A percentile compares a stretch with the other conserved stretches of the same genome.
phyloP scores from a whole-genome alignment of 2,113 vertebrate species.

The Equus przewalskii region DNA sequence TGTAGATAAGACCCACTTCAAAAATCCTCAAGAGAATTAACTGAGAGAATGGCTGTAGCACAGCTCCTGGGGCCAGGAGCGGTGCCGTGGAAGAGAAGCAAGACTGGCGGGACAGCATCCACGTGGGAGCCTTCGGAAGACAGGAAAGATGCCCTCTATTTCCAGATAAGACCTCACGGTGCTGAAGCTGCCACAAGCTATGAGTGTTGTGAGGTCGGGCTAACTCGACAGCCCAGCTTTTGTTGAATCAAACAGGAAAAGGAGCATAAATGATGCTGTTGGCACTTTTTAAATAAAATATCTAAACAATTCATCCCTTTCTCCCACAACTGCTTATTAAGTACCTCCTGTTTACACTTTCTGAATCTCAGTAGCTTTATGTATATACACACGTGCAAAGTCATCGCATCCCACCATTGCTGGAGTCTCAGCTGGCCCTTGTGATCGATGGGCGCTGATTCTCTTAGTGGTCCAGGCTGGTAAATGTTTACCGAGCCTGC shows the following conservation, averaged over 20 bases:
- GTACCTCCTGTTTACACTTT: neutral
- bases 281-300: neutral
- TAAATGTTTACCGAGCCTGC: neutral
- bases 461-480: no score
- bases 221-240: rapidly evolving
- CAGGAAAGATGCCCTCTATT: no score
- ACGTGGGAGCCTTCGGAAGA: neutral
- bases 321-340: neutral
- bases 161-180: rapidly evolving
- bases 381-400: rapidly evolving
- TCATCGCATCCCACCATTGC: no score
- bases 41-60: neutral
- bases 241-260: neutral
- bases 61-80: no score
- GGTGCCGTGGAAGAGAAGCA: no score
- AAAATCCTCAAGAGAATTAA: rapidly evolving
- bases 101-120: neutral
- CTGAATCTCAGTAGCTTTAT: neutral
- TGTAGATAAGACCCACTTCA: no score
- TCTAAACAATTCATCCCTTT: neutral
- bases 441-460: no score
- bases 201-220: rapidly evolving
- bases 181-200: no score
- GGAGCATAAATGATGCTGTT: no score
- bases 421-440: no score